Percentiles rank a stretch among this genome's conserved stretches.
Conservation (phyloP, 2,797 vertebrate species). For the Otolemur crassicaudatus region DNA sequence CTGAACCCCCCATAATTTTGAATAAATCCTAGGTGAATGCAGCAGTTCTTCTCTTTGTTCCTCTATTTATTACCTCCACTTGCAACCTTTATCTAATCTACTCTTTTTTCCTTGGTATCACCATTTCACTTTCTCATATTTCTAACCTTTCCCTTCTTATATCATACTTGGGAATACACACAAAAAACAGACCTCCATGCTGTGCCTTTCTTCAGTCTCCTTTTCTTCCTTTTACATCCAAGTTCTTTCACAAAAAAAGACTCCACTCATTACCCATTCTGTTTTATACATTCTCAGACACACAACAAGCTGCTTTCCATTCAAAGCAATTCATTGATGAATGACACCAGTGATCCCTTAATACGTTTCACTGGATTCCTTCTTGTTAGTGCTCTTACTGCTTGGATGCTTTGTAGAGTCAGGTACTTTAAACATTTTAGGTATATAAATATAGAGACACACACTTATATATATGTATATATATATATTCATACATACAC, state of each 20-base stretch:
- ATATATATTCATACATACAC: neutral
- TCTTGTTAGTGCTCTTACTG: neutral
- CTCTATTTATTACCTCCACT: neutral
- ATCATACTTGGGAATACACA: neutral
- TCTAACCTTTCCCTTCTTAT: neutral
- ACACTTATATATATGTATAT: neutral
- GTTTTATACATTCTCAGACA: neutral
- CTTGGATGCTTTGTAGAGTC: neutral
- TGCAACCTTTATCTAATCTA: neutral
- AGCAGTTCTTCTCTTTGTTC: neutral
- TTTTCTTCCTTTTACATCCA: conserved; percentile 8
- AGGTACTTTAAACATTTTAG: neutral
- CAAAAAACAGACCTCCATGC: neutral
- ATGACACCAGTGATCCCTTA: neutral
- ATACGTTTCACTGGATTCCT: neutral
- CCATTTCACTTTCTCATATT: neutral
- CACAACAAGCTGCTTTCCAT: neutral
- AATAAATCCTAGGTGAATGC: neutral
- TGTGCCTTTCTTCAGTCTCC: neutral
- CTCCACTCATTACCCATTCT: neutral
- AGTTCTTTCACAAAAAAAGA: neutral
- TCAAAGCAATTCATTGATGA: neutral
- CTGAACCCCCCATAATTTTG: neutral
- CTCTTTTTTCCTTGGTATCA: neutral
- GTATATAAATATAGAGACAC: neutral